Evolutionary conservation across 2,888 invertebrate species (phyloP).

Genomic region (Philereme transversata): DNA sequence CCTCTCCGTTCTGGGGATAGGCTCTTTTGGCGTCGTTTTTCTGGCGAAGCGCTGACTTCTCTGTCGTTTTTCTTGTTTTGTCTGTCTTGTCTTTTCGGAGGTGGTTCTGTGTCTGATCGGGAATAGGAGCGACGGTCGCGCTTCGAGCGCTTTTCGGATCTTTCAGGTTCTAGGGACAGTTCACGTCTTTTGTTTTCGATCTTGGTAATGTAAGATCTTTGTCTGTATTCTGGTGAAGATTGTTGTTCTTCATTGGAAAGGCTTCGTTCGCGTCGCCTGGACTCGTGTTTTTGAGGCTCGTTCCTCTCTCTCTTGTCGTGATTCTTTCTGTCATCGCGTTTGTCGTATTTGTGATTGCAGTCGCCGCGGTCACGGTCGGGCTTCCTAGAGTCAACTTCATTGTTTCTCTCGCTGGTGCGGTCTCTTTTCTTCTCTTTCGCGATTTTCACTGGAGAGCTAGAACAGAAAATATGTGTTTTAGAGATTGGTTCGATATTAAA

Average conservation of each 20-base stretch:
- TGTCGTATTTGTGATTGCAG: slow-evolving; percentile 64
- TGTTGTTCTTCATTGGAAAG: slow-evolving; percentile 50
- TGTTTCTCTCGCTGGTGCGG: slow-evolving; percentile 62
- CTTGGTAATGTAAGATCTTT: slow-evolving; percentile 67
- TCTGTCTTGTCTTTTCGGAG: slow-evolving; percentile 50
- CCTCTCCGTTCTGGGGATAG: slow-evolving; percentile 55
- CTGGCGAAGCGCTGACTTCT: slow-evolving; percentile 61
- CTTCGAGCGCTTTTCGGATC: slow-evolving; percentile 53
- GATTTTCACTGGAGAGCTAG: slow-evolving; percentile 71
- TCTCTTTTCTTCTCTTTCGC: slow-evolving; percentile 63
- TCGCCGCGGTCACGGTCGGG: slow-evolving; percentile 68
- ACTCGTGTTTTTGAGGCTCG: slow-evolving; percentile 33
- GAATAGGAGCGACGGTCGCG: slow-evolving; percentile 56
- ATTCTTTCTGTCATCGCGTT: slow-evolving; percentile 50
- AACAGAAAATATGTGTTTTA: slow-evolving; percentile 23
- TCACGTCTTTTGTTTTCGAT: slow-evolving; percentile 56
- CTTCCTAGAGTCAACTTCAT: slow-evolving; percentile 64
- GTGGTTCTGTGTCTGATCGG: slow-evolving; percentile 56
- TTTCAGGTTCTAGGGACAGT: slow-evolving; percentile 52
- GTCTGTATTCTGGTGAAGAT: slow-evolving; percentile 58
- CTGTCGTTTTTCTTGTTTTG: slow-evolving; percentile 55
- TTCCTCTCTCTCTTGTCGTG: slow-evolving; percentile 17
- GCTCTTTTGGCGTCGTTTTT: slow-evolving; percentile 64
- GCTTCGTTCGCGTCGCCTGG: slow-evolving; percentile 61
- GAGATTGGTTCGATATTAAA: not conserved